A percentile compares a stretch with the other conserved stretches of the same genome.
Conservation (phyloP, 1,140 invertebrate species). For the Drosophila mauritiana region DNA sequence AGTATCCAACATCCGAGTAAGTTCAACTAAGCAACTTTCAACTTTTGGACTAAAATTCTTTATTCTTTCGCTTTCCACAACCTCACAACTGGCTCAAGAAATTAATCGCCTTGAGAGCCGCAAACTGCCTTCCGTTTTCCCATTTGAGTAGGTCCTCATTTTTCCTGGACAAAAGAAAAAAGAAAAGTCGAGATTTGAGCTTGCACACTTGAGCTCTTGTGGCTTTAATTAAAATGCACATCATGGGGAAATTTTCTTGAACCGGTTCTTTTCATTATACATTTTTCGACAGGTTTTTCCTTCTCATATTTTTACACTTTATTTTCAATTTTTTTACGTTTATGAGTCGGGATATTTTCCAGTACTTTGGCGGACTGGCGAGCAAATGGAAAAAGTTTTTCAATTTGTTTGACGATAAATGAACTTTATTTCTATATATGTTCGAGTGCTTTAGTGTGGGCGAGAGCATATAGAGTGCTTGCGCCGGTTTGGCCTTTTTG, state of each 20-base stretch:
- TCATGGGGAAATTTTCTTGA: slow-evolving; percentile 38
- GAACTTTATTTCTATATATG: slow-evolving; percentile 54
- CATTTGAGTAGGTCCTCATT: neutral
- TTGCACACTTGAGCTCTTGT: slow-evolving; percentile 46
- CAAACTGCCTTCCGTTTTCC: slow-evolving; percentile 44
- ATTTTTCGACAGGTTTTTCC: slow-evolving; percentile 60
- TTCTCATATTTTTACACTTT: slow-evolving; percentile 53
- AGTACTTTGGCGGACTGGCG: slow-evolving; percentile 48
- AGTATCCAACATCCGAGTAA: slow-evolving; percentile 1
- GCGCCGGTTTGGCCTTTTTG: slow-evolving; percentile 46
- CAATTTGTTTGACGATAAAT: slow-evolving; percentile 81
- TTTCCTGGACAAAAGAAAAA: slow-evolving; percentile 24
- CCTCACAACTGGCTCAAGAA: slow-evolving; percentile 45
- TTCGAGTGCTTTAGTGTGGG: slow-evolving; percentile 11
- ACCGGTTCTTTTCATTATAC: slow-evolving; percentile 31
- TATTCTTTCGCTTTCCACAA: slow-evolving; percentile 9
- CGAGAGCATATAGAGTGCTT: slow-evolving; percentile 11
- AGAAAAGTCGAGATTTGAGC: slow-evolving; percentile 21
- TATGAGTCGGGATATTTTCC: slow-evolving; percentile 47
- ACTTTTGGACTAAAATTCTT: slow-evolving; percentile 24
- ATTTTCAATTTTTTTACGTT: slow-evolving; percentile 22
- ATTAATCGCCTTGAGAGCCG: slow-evolving; percentile 52
- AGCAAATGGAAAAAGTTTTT: slow-evolving; percentile 79
- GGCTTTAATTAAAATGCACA: slow-evolving; percentile 76
- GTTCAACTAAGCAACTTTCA: slow-evolving; percentile 39